Conservation (phyloP, 2,888 invertebrate genomes). For the Netelia inedita region DNA sequence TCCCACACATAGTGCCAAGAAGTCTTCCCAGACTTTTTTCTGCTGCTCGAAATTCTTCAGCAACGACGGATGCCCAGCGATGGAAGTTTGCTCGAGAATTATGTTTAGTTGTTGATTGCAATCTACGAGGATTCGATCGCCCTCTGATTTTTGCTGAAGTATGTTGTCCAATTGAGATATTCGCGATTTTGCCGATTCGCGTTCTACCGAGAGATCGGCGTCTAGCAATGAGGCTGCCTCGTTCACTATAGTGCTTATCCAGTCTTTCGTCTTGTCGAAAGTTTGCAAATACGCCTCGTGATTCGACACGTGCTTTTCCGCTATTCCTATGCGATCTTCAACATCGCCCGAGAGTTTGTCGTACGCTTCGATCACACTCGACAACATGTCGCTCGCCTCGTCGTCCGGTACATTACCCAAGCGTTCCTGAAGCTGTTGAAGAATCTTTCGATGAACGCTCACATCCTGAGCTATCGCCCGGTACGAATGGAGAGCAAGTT, state of each 20-base stretch:
- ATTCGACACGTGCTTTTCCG: constrained; percentile 91
- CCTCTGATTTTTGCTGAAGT: constrained; percentile 90
- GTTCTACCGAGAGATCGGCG: constrained; percentile 92
- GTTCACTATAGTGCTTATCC: constrained; percentile 91
- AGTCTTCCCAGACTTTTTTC: constrained; percentile 91
- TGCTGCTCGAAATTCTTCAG: constrained; percentile 91
- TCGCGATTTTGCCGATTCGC: constrained; percentile 92
- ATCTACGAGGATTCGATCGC: constrained; percentile 89
- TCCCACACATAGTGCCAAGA: constrained; percentile 90
- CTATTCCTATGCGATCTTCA: constrained; percentile 88
- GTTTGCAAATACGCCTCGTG: constrained; percentile 94
- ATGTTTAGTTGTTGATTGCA: constrained; percentile 90
- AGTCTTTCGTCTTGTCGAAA: constrained; percentile 93
- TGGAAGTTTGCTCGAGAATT: constrained; percentile 92
- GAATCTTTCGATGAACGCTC: constrained; percentile 92
- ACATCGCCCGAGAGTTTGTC: constrained; percentile 89
- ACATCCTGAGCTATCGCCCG: constrained; percentile 94
- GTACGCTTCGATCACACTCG: constrained; percentile 91
- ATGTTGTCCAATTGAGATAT: constrained; percentile 91
- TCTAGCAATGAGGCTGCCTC: constrained; percentile 91
- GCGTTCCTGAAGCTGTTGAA: constrained; percentile 94
- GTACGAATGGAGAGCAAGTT: constrained; percentile 93
- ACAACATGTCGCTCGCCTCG: constrained; percentile 91
- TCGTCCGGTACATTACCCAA: constrained; percentile 92
- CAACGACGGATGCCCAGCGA: constrained; percentile 91